Evolutionary conservation across 2,797 vertebrate species (phyloP), one percentile per base, ranked within the genome.

Genomic region (Amblyopsis hoosieri): DNA sequence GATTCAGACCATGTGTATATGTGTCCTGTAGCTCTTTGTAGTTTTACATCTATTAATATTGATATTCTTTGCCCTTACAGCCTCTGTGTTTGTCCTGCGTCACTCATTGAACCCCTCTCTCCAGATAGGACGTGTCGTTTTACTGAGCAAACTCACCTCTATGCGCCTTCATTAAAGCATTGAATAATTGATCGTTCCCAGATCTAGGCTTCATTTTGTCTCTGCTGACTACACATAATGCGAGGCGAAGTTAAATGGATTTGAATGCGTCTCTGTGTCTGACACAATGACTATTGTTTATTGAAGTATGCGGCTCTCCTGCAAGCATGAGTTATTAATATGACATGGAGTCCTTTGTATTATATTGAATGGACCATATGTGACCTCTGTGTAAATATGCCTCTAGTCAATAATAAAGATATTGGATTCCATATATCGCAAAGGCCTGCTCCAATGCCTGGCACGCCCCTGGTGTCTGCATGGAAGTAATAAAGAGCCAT

Each of bases 141-240:
- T 75, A 74, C 69, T 54, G 72, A 74, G 64, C 70, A 82, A 82
- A 82, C 82, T 67, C 81, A 73, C 66, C 76, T 56, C 48, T 1
- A 52, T 75, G 69, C 60, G 59, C 78, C 67, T 80, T 85, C 83
- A 85, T 86, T 85, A 87, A 75, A 75, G 66, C 52, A 42, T 65
- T 85, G 83, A 88, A 88, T 87, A 82, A 89, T 88, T 83, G 60
- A 87, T 83, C 62, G 49, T 67, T 67, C 62, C 66, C 62, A 74
- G 69, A 75, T 69, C 45, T 42, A 71, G 15, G 52, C 64, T 69
- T 59, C 57, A 47, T 50, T 29, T 47, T 47, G 65, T 67, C 76
- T 79, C 65, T 73, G 80, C 82, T 86, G 81, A 86, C 69, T 58
- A 45, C 71, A 72, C 64, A 73, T 69, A 61, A 74, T 72, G 51